Evolutionary conservation across 1,140 invertebrate species (phyloP).

Genomic region (Charaxes varanes): DNA sequence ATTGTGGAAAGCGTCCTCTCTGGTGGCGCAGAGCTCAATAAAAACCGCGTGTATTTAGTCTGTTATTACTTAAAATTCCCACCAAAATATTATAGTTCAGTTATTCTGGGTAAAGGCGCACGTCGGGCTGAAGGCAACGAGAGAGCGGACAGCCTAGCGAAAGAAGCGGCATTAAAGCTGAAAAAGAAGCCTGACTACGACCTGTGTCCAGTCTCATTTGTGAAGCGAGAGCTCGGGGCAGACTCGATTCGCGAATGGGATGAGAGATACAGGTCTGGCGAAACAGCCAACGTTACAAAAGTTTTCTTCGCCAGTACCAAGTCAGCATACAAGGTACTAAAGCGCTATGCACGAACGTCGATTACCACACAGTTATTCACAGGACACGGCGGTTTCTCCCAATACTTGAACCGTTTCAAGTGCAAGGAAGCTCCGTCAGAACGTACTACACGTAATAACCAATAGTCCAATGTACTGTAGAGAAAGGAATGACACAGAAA

Average conservation of each 20-base stretch:
- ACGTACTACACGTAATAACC: too few relatives aligned
- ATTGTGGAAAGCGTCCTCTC: too few relatives aligned
- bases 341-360: neutral
- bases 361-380: too few relatives aligned
- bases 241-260: conserved; percentile 10
- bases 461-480: too few relatives aligned
- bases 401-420: neutral
- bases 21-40: too few relatives aligned
- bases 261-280: conserved; percentile 1
- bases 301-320: conserved; percentile 7
- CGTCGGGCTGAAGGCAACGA: conserved; percentile 11
- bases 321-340: conserved; percentile 5
- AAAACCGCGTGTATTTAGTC: too few relatives aligned
- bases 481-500: too few relatives aligned
- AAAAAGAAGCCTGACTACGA: conserved; percentile 9
- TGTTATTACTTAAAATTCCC: too few relatives aligned
- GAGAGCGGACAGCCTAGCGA: conserved; percentile 13
- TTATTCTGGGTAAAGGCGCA: conserved; percentile 16
- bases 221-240: neutral
- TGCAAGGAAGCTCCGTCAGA: too few relatives aligned
- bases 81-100: too few relatives aligned
- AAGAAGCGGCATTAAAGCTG: conserved; percentile 12
- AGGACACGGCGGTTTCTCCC: conserved; percentile 11
- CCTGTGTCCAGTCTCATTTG: conserved; percentile 8
- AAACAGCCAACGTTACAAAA: conserved; percentile 11